phyloP scores from a whole-genome alignment of 35 echinoderm and acorn worm species.

The Ophioderma brevispina region DNA sequence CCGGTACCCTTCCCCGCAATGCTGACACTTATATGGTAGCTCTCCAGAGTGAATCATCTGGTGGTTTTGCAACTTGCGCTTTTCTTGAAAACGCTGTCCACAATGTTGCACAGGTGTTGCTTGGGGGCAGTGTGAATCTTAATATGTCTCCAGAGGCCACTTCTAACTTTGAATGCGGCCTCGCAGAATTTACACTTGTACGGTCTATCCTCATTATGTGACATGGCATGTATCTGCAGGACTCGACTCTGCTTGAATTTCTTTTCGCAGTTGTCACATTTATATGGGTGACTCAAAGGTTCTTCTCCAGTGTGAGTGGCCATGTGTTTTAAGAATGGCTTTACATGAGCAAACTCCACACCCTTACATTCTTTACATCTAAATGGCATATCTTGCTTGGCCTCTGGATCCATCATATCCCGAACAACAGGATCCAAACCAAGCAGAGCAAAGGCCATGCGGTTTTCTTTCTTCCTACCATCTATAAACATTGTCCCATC shows the following conservation, averaged over 20 bases:
- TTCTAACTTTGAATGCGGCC: neutral
- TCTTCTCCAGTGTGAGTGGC: neutral
- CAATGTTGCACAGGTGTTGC: neutral
- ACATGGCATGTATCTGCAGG: neutral
- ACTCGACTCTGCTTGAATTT: neutral
- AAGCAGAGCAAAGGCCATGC: neutral
- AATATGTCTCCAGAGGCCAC: neutral
- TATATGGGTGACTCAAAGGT: neutral
- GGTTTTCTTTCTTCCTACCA: neutral
- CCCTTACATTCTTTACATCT: neutral
- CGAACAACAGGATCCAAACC: neutral
- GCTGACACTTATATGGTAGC: neutral
- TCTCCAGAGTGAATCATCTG: neutral
- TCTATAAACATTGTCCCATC: neutral
- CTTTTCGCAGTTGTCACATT: neutral
- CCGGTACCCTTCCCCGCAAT: neutral
- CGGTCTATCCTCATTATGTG: neutral
- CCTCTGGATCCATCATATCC: neutral
- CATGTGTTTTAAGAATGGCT: neutral
- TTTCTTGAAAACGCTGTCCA: neutral
- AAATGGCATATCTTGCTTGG: neutral
- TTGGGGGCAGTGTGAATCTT: neutral
- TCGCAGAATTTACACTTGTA: neutral
- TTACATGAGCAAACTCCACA: neutral
- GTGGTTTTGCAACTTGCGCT: neutral